Conservation (phyloP, 2,113 vertebrate species). For the Rhinichthys klamathensis region DNA sequence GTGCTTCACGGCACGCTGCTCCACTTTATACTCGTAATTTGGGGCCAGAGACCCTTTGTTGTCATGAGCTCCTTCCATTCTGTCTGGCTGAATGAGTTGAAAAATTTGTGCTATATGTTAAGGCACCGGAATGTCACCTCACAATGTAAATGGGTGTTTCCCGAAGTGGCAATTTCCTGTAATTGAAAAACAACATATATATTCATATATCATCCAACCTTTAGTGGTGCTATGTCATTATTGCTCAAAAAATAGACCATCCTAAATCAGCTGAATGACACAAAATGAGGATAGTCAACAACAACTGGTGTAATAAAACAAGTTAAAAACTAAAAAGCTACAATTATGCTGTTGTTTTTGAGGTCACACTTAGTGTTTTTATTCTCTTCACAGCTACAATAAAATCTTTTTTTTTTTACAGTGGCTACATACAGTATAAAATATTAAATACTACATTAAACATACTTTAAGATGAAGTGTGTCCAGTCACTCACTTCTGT, state of each 20-base stretch:
- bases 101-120: constrained; percentile 30
- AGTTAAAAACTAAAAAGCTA: background rate
- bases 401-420: background rate
- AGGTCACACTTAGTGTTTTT: background rate
- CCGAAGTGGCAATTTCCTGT: constrained; percentile 4
- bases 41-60: constrained; percentile 41
- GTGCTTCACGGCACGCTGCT: constrained; percentile 69
- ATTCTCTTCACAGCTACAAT: background rate
- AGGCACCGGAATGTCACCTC: constrained; percentile 4
- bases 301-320: background rate
- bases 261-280: background rate
- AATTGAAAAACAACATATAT: constrained; percentile 18
- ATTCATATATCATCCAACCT: background rate
- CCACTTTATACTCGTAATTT: constrained; percentile 67
- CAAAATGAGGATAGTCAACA: background rate
- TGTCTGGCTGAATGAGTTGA: constrained; percentile 21
- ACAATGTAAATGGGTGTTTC: constrained; percentile 3
- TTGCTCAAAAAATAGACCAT: background rate
- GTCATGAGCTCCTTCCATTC: constrained; percentile 64
- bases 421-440: background rate
- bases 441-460: background rate
- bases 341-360: background rate
- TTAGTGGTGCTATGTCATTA: background rate
- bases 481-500: constrained; percentile 13
- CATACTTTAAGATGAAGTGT: background rate